Evolutionary conservation across 2,113 vertebrate species (phyloP).

Genomic region (Morphnarchus princeps): DNA sequence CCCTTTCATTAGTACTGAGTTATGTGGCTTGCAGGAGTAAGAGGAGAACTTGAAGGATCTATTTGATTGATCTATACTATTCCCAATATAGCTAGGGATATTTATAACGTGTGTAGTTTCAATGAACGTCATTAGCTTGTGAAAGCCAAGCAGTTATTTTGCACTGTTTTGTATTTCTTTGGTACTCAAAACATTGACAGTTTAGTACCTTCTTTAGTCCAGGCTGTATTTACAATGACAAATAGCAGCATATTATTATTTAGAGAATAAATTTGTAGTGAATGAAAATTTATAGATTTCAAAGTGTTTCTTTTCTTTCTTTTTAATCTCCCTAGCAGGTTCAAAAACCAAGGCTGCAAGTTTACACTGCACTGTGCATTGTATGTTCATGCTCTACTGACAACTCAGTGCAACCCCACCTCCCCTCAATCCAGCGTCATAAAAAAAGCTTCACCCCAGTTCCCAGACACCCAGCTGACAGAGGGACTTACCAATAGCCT

Average conservation of each 20-base stretch:
- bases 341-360: not conserved
- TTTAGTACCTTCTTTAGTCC: not conserved
- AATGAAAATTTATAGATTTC: not conserved
- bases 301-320: not conserved
- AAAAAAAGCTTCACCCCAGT: not conserved
- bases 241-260: not conserved
- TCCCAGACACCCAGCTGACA: not conserved
- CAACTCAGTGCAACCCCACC: not conserved
- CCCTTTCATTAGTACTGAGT: not conserved
- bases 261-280: not conserved
- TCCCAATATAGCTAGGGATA: not conserved
- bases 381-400: not conserved
- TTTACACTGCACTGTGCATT: not conserved
- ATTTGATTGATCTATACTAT: not conserved
- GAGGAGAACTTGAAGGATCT: not conserved
- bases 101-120: not conserved
- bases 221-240: not conserved
- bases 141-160: not conserved
- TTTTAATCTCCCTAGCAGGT: not conserved
- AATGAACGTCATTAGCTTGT: not conserved
- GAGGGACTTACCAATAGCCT: slow-evolving; percentile 89
- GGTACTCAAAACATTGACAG: not conserved
- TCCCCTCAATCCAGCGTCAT: not conserved
- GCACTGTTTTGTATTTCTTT: not conserved
- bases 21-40: not conserved